Percentiles rank a stretch among this genome's conserved stretches.
phyloP scores from a whole-genome alignment of 2,113 vertebrate species.

The Lutjanus erythropterus region DNA sequence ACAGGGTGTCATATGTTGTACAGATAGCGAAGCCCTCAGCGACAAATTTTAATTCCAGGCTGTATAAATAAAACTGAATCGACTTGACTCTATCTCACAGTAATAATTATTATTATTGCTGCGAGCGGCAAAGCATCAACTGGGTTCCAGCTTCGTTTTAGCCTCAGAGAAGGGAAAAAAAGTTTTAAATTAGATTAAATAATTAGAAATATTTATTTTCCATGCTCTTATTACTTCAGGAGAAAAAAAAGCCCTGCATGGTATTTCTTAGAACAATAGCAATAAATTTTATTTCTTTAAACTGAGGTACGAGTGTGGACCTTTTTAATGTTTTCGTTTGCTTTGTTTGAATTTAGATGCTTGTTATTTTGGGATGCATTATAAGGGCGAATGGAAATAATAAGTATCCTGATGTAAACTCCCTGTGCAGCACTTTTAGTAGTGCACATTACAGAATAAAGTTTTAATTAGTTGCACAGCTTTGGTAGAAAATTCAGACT shows the following conservation, averaged over 20 bases:
- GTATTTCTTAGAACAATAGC: background rate
- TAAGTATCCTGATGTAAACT: background rate
- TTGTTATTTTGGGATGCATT: background rate
- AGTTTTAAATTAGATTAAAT: background rate
- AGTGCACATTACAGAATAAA: background rate
- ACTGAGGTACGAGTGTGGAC: too few relatives aligned
- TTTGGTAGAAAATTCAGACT: background rate
- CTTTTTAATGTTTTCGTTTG: background rate
- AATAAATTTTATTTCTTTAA: background rate
- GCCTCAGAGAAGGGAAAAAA: background rate
- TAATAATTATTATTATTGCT: constrained; percentile 17
- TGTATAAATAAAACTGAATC: constrained; percentile 13
- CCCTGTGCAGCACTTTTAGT: background rate
- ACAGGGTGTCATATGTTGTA: background rate
- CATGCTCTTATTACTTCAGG: background rate
- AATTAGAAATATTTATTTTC: background rate
- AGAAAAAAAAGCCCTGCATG: background rate
- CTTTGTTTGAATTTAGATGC: background rate
- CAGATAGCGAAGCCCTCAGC: background rate
- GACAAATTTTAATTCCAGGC: background rate
- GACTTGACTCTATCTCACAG: constrained; percentile 24
- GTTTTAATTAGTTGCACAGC: background rate
- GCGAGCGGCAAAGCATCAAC: background rate
- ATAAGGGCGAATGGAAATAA: background rate
- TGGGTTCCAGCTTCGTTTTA: background rate